Conservation (phyloP, 2,888 invertebrate genomes). For the Prenolepis imparis region DNA sequence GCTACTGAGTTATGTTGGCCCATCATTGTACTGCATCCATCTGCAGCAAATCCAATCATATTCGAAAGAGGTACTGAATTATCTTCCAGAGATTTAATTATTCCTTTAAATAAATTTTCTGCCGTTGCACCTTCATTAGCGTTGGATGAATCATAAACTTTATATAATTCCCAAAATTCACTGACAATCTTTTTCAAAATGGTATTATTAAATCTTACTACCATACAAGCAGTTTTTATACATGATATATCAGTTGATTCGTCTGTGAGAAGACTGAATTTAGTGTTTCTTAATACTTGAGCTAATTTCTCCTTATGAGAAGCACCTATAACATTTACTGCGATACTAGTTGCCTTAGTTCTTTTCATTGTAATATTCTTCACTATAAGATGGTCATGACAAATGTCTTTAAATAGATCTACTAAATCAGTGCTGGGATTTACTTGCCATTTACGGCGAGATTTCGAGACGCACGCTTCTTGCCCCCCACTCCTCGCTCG, state of each 20-base stretch:
- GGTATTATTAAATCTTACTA: constrained; percentile 56
- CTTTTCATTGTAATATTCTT: neutral
- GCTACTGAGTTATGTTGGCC: constrained; percentile 63
- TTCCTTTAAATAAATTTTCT: neutral
- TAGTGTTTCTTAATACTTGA: constrained; percentile 41
- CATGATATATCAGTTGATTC: constrained; percentile 62
- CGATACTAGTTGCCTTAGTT: constrained; percentile 16
- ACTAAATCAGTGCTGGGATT: too few species aligned
- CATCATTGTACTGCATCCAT: constrained; percentile 68
- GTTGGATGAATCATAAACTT: constrained; percentile 19
- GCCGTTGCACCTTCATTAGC: constrained; percentile 26
- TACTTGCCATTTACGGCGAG: too few species aligned
- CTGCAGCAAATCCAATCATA: constrained; percentile 63
- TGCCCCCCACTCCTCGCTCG: too few species aligned
- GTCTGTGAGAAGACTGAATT: constrained; percentile 59
- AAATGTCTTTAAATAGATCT: neutral
- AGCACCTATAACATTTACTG: constrained; percentile 22
- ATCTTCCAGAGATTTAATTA: constrained; percentile 38
- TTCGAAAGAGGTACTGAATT: constrained; percentile 55
- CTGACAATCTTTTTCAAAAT: constrained; percentile 45
- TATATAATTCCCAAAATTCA: constrained; percentile 57
- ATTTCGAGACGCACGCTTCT: too few species aligned
- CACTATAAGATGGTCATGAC: neutral
- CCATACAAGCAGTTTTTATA: constrained; percentile 49
- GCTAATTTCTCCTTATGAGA: constrained; percentile 54